Percentiles rank a stretch among this genome's conserved stretches.
Evolutionary conservation across 2,113 vertebrate genomes (phyloP).

Genomic region (Colaptes auratus): DNA sequence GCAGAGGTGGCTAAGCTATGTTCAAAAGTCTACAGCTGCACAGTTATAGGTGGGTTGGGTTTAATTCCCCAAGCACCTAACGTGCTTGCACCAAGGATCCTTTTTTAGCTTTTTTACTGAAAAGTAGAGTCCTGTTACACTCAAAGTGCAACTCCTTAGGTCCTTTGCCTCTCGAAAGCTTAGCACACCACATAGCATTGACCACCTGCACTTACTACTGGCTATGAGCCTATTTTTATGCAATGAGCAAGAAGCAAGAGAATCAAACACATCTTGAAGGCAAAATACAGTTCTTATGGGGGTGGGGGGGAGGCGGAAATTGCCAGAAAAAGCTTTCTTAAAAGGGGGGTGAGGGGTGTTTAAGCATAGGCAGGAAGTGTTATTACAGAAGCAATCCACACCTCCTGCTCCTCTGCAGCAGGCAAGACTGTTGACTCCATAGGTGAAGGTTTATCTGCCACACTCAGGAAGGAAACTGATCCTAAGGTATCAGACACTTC

Average conservation of each 20-base stretch:
- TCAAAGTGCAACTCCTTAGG: not conserved
- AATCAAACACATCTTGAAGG: not conserved
- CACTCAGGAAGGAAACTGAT: not conserved
- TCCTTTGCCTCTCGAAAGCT: not conserved
- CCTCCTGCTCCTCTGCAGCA: conserved; percentile 20
- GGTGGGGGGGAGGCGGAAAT: not conserved
- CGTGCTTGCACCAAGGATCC: not conserved
- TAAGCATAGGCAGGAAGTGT: not conserved
- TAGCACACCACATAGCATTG: accelerated
- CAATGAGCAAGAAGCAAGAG: not conserved
- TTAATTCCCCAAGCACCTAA: not conserved
- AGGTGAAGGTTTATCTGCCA: not conserved
- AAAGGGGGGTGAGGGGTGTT: not conserved
- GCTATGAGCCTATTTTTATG: not conserved
- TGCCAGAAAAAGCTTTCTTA: not conserved
- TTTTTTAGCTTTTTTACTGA: not conserved
- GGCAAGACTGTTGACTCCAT: conserved; percentile 7
- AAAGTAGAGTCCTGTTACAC: not conserved
- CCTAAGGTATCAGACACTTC: not conserved
- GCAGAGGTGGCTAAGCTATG: not conserved
- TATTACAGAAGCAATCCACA: not conserved
- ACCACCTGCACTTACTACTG: not conserved
- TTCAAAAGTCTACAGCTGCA: not conserved
- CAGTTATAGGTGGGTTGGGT: not conserved
- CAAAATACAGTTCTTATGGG: not conserved